Conservation (phyloP, 2,888 invertebrate genomes). For the Buathra laborator region DNA sequence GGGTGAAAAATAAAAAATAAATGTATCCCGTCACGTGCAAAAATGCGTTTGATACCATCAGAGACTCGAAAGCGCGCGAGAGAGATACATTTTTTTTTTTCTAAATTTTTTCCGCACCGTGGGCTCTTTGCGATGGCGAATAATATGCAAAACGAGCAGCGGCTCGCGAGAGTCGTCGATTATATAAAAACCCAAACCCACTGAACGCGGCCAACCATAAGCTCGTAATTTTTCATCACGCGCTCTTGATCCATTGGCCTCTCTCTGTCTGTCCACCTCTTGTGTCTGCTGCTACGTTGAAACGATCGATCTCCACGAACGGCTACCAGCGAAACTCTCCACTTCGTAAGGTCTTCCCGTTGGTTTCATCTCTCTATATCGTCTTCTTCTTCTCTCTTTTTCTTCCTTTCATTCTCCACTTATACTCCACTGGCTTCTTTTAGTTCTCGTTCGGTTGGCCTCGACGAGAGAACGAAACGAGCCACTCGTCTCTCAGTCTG, state of each 20-base stretch:
- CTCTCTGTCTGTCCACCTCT: not conserved
- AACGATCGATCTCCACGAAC: conserved; percentile 32
- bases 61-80: not conserved
- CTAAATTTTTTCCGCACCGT: not conserved
- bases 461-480: conserved; percentile 45
- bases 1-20: not conserved
- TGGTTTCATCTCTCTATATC: conserved; percentile 21
- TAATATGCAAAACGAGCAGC: conserved; percentile 9
- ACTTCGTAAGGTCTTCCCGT: conserved; percentile 1
- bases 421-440: conserved; percentile 41
- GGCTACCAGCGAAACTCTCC: not conserved
- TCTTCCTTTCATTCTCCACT: conserved; percentile 23
- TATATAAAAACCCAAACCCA: conserved; percentile 26
- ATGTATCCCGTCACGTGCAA: not conserved
- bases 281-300: conserved; percentile 10
- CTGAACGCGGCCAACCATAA: conserved; percentile 14
- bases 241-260: conserved; percentile 51
- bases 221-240: conserved; percentile 54
- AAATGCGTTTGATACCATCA: not conserved
- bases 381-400: conserved; percentile 10
- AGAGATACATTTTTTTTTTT: not conserved
- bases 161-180: conserved; percentile 9
- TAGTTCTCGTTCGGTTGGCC: conserved; percentile 39
- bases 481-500: conserved; percentile 41
- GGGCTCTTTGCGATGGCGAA: not conserved